Evolutionary conservation across 2,888 invertebrate species (phyloP).

Genomic region (Nemapogon koenigi): DNA sequence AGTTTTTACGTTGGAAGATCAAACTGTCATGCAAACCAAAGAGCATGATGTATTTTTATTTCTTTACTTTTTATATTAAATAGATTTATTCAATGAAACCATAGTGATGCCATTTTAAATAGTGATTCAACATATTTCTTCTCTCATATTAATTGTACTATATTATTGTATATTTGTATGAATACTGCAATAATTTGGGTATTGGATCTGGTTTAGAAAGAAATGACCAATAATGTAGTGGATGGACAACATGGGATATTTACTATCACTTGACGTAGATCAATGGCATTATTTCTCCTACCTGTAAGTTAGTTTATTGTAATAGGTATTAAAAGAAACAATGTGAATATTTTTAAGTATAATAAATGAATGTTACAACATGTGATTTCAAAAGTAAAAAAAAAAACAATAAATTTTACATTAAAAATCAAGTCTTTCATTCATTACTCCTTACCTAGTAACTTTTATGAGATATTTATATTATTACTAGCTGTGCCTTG

Average conservation of each 20-base stretch:
- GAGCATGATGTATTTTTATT: conserved; percentile 63
- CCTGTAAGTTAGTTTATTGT: conserved; percentile 63
- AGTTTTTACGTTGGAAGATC: too few relatives aligned
- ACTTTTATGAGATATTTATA: background rate
- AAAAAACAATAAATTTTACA: conserved; percentile 67
- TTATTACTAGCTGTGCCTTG: too few relatives aligned
- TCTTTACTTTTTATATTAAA: conserved; percentile 47
- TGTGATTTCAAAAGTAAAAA: conserved; percentile 70
- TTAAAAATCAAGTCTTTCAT: conserved; percentile 24
- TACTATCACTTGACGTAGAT: conserved; percentile 41
- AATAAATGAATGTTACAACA: conserved; percentile 69
- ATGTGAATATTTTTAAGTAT: conserved; percentile 72
- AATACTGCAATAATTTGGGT: too few relatives aligned
- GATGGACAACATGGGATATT: conserved; percentile 34
- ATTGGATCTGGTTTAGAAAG: conserved; percentile 27
- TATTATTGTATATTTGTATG: conserved; percentile 62
- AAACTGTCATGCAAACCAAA: conserved; percentile 62
- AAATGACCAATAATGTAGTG: conserved; percentile 58
- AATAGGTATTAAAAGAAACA: conserved; percentile 68
- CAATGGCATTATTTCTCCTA: conserved; percentile 63
- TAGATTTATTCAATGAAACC: conserved; percentile 53
- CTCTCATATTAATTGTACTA: conserved; percentile 50
- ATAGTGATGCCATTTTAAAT: conserved; percentile 61
- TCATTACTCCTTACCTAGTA: background rate
- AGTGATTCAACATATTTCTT: conserved; percentile 44